Evolutionary conservation across 2,797 vertebrate genomes (phyloP), one percentile per base, ranked within the genome.

Genomic region (Xiphophorus birchmanni): DNA sequence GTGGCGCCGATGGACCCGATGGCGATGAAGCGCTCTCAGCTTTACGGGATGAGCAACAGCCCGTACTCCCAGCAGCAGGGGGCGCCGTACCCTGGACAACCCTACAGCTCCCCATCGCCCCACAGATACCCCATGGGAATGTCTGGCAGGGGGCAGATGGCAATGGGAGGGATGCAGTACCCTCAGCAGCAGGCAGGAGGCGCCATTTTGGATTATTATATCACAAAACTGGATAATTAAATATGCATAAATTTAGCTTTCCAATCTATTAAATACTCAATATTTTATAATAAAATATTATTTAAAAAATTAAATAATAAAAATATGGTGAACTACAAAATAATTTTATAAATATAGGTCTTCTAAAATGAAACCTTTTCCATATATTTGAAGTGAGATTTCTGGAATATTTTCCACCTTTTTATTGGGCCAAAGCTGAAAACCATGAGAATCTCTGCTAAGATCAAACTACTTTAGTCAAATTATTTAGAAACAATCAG

Each of bases 1-100:
- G 97, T 96, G 90, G 92, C 94, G 23, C 91, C 97, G 2, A 96
- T 98, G 96, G 97, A 98, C 86, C 96, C 97, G 3, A 97, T 97
- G 97, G 95, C 95, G 78, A 97, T 98, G 97, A 99, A 98, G 94
- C 96, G 97, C 73, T 96, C 97, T 35, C 97, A 98, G 94, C 86
- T 98, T 78, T 99, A 97, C 1, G 95, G 94, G 73, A 96, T 98
- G 95, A 94, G 95, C 84, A 96, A 91, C 93, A 97, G 93, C 90
- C 96, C 96, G 7, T 98, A 98, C 86, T 91, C 96, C 32, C 97
- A 98, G 94, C 93, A 96, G 18, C 97, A 97, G 91, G 96, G 96
- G 86, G 96, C 95, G 82, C 94, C 96, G 0, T 98, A 97, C 86
- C 95, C 96, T 0, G 95, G 96, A 79, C 97, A 97, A 80, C 89